phyloP scores from a whole-genome alignment of 2,113 vertebrate genomes.

The Ciconia maguari region DNA sequence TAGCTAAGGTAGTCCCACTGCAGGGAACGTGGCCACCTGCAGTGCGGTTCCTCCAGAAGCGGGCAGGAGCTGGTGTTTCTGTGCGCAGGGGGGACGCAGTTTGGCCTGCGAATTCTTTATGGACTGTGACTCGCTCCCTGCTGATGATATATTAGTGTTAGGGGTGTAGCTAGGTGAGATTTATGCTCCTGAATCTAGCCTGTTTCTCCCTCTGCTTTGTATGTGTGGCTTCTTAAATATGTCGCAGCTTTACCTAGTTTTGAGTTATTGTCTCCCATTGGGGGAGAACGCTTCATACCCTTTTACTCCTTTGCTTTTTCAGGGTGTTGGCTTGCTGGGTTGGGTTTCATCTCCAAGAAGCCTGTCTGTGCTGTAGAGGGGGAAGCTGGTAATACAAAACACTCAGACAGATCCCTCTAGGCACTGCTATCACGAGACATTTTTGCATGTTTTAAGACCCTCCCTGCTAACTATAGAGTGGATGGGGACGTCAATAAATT shows the following conservation, averaged over 20 bases:
- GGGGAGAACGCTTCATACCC: not conserved
- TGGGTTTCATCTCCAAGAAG: not conserved
- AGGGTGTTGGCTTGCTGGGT: not conserved
- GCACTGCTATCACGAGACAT: not conserved
- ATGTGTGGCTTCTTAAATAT: not conserved
- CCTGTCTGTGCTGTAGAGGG: not conserved
- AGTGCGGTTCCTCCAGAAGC: not conserved
- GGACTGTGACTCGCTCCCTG: accelerated
- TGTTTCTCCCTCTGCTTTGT: not conserved
- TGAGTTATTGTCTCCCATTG: not conserved
- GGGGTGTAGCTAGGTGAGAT: not conserved
- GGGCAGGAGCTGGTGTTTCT: not conserved
- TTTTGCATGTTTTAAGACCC: not conserved
- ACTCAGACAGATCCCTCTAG: not conserved
- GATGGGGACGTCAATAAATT: not conserved
- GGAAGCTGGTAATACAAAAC: not conserved
- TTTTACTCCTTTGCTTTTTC: not conserved
- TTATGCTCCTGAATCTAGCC: not conserved
- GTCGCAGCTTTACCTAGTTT: not conserved
- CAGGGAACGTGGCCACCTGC: not conserved
- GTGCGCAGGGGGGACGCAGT: accelerated
- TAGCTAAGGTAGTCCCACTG: not conserved
- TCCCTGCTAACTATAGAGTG: not conserved
- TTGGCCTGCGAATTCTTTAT: not conserved
- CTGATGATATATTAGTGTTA: not conserved